A percentile compares a stretch with the other conserved stretches of the same genome.
These are phyloP conservation scores for Vannuccia rotundouncinata DNA, from an alignment of 2,888 invertebrate species.

Conservation along the genomic window DNA sequence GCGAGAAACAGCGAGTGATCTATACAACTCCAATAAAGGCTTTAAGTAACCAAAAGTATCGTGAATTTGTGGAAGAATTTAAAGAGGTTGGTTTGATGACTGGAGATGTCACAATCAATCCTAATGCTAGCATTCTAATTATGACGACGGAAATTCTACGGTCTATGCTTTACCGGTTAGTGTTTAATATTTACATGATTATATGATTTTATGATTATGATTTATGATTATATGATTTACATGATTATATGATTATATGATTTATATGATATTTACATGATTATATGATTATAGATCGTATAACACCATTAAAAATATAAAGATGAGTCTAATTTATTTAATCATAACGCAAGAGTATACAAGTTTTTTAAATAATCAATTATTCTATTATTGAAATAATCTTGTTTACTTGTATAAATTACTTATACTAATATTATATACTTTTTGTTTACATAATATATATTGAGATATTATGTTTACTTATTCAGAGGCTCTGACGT, in stretches of 20 bases:
- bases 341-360: too few species aligned
- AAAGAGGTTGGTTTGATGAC: slow-evolving; percentile 94
- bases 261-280: too few species aligned
- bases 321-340: too few species aligned
- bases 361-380: too few species aligned
- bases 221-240: neutral
- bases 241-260: too few species aligned
- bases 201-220: neutral
- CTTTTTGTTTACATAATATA: neutral
- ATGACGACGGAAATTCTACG: slow-evolving; percentile 99
- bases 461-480: neutral
- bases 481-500: slow-evolving; percentile 94
- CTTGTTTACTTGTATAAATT: neutral
- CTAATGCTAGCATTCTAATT: slow-evolving; percentile 89
- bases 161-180: slow-evolving; percentile 58
- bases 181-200: neutral
- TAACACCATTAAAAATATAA: too few species aligned
- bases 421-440: neutral
- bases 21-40: slow-evolving; percentile 99
- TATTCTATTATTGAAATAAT: neutral
- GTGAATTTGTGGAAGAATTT: slow-evolving; percentile 93
- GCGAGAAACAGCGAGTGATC: slow-evolving; percentile 90
- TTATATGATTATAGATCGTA: too few species aligned
- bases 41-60: slow-evolving; percentile 94
- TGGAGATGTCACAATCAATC: slow-evolving; percentile 98